Conservation (phyloP, 2,888 invertebrate species). For the Drosophila sordidula region DNA sequence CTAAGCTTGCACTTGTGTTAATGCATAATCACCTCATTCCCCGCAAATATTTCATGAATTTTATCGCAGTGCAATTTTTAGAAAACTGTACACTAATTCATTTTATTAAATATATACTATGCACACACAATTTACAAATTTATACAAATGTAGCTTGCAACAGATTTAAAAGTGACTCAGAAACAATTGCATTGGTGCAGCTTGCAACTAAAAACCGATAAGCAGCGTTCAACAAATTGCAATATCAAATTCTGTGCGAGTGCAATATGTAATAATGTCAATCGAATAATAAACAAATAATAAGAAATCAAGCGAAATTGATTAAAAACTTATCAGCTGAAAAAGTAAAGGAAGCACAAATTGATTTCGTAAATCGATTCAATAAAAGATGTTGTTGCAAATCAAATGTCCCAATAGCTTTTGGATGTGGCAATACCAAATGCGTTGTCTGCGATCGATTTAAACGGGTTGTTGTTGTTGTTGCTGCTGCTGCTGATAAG, state of each 20-base stretch:
- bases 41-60: background rate
- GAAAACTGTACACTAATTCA: slow-evolving; percentile 1
- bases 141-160: slow-evolving; percentile 28
- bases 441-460: slow-evolving; percentile 37
- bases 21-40: background rate
- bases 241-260: slow-evolving; percentile 46
- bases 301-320: slow-evolving; percentile 42
- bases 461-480: background rate
- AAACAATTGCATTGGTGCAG: slow-evolving; percentile 35
- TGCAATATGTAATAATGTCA: slow-evolving; percentile 31
- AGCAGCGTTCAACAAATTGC: slow-evolving; percentile 40
- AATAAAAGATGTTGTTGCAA: slow-evolving; percentile 56
- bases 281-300: slow-evolving; percentile 44
- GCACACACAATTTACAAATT: background rate
- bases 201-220: slow-evolving; percentile 40
- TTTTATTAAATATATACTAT: background rate
- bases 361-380: slow-evolving; percentile 51
- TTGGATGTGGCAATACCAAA: slow-evolving; percentile 58
- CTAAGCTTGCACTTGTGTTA: too few species aligned
- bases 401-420: slow-evolving; percentile 64
- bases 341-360: slow-evolving; percentile 38
- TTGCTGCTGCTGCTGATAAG: slow-evolving; percentile 47
- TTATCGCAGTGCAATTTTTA: slow-evolving; percentile 12
- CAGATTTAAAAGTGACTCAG: slow-evolving; percentile 35
- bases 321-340: slow-evolving; percentile 35